A percentile compares a stretch with the other conserved stretches of the same genome.
Conservation (phyloP, 35 echinoderm and acorn worm species). For the Anneissia japonica region DNA sequence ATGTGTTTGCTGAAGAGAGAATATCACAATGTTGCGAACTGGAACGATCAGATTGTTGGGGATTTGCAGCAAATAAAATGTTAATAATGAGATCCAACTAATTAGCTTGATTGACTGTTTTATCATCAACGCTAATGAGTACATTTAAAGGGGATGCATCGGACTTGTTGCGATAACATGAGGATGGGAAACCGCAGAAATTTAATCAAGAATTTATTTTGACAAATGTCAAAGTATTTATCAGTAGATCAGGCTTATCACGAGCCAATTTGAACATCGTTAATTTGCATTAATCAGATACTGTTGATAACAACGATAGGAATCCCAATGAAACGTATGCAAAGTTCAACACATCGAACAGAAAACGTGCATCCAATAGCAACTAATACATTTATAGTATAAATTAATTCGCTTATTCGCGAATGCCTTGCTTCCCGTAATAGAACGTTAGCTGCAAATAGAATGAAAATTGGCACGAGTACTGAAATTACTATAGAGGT, state of each 20-base stretch:
- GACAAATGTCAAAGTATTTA: background rate
- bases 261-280: background rate
- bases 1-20: background rate
- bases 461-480: background rate
- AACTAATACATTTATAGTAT: background rate
- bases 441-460: background rate
- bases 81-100: background rate
- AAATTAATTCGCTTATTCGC: background rate
- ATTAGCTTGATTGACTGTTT: background rate
- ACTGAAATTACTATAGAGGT: background rate
- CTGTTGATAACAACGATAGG: background rate
- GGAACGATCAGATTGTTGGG: background rate
- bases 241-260: background rate
- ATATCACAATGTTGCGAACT: background rate
- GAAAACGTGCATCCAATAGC: background rate
- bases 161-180: background rate
- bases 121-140: background rate
- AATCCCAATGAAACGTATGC: background rate
- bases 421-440: background rate
- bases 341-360: background rate
- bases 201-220: background rate
- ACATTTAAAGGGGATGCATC: background rate
- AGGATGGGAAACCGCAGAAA: background rate
- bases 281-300: background rate
- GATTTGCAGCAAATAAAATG: background rate